Conservation (phyloP, 2,797 vertebrate genomes). For the Acropternis orthonyx region DNA sequence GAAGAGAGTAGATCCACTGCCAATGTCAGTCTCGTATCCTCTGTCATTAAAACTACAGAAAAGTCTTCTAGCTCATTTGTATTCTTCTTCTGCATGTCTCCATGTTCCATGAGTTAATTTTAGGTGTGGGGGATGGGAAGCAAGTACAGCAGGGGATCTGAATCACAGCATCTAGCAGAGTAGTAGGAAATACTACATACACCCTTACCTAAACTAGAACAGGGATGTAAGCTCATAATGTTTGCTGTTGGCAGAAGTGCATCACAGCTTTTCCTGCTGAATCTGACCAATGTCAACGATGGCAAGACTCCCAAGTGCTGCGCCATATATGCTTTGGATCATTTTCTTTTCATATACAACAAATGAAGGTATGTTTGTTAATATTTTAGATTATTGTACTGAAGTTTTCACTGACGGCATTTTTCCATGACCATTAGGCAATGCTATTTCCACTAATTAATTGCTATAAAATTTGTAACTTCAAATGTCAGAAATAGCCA, state of each 20-base stretch:
- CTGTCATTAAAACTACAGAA: not conserved
- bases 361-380: conserved; percentile 37
- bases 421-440: not conserved
- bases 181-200: not conserved
- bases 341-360: conserved; percentile 39
- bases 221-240: not conserved
- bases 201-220: not conserved
- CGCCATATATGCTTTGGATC: not conserved
- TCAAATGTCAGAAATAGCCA: not conserved
- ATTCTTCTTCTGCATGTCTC: not conserved
- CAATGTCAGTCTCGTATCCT: not conserved
- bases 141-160: not conserved
- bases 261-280: not conserved
- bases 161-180: not conserved
- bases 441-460: not conserved
- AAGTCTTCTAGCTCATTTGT: not conserved
- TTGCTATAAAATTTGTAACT: not conserved
- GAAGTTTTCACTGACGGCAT: not conserved
- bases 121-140: not conserved
- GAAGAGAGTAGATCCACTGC: not conserved
- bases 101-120: not conserved
- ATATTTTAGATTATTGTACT: not conserved
- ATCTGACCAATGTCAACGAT: conserved; percentile 15
- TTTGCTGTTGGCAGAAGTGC: conserved; percentile 44
- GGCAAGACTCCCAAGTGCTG: not conserved